Base-by-base conservation (phyloP, 2,888 invertebrate genomes). In the Himalopsyche kuldschensis region DNA sequence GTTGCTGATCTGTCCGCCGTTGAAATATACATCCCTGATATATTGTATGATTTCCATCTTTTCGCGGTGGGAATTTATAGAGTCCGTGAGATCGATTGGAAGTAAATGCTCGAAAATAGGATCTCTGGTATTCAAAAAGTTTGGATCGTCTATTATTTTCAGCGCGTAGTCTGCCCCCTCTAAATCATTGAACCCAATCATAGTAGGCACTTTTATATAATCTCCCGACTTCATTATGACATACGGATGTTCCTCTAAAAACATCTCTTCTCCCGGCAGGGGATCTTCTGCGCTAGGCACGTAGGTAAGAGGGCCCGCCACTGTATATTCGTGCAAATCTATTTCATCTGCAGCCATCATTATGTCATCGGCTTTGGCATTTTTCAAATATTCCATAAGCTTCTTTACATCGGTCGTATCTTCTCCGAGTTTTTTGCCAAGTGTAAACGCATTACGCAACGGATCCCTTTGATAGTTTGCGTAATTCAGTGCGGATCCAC, bases 361-460 rank as follows among this genome's bases (percentile, higher is more conserved):
- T 17, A 91, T 88, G 78, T 88, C 88, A 27, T 90, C 88, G 10
- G 89, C 87, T 0, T 91, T 90, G 79, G 88, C 82, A 3, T 88
- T 82, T n/a, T 88, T 86, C 3, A 92, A 89, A 82, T 88, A 87
- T 35, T 87, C 87, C 82, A 91, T 89, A 4, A 90, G 87, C 6
- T 88, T 88, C 1, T 89, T 89, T 0, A 89, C 87, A 75, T 90
- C 89, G 0, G 89, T 89, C 4, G 89, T 85, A 81, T 89, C 89
- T 80, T 91, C 89, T 81, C 88, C 93, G 90, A 95, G 87, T 88
- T 90, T 81, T 83, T 88, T 86, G 87, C 90, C 87, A 88, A 93
- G 88, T 88, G 92, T 86, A 83, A 91, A 88, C 27, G 87, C 69
- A 15, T 87, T 87, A 11, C 89, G 87, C 1, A 89, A 85, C 6